Evolutionary conservation across 2,797 vertebrate genomes (phyloP).

Genomic region (Sarcoramphus papa): DNA sequence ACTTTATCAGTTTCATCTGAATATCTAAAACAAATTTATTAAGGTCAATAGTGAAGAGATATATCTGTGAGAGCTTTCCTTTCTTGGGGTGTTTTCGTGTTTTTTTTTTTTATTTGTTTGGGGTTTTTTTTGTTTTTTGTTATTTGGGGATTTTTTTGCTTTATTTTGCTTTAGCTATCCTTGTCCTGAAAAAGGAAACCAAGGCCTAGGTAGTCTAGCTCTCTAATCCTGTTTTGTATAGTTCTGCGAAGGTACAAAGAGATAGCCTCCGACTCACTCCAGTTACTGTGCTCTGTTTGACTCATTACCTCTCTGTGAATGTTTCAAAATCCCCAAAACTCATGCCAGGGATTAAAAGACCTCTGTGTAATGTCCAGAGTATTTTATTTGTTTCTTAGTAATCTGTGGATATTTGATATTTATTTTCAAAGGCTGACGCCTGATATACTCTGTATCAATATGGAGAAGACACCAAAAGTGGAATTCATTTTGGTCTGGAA

Average conservation of each 20-base stretch:
- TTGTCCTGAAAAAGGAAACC: background rate
- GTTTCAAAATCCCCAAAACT: background rate
- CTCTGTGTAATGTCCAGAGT: background rate
- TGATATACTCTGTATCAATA: background rate
- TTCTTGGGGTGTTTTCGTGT: accelerated
- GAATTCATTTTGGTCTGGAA: background rate
- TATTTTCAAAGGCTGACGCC: background rate
- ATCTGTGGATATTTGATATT: background rate
- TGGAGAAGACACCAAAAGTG: background rate
- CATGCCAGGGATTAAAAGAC: background rate
- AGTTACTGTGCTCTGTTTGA: background rate
- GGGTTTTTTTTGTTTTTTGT: no score
- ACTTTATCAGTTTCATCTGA: background rate
- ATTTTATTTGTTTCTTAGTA: background rate
- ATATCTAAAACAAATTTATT: background rate
- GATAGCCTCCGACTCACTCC: background rate
- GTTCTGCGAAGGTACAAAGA: background rate
- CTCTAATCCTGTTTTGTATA: background rate
- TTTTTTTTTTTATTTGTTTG: background rate
- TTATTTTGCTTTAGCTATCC: background rate
- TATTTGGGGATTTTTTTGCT: no score
- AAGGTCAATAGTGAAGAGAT: background rate
- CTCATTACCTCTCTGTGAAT: background rate
- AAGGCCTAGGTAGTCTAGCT: background rate
- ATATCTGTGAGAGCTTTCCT: background rate